These are phyloP conservation scores for Aplysina aerophoba DNA, from an alignment of 37 sponge, comb jelly and placozoan genomes.

Conservation along the genomic window DNA sequence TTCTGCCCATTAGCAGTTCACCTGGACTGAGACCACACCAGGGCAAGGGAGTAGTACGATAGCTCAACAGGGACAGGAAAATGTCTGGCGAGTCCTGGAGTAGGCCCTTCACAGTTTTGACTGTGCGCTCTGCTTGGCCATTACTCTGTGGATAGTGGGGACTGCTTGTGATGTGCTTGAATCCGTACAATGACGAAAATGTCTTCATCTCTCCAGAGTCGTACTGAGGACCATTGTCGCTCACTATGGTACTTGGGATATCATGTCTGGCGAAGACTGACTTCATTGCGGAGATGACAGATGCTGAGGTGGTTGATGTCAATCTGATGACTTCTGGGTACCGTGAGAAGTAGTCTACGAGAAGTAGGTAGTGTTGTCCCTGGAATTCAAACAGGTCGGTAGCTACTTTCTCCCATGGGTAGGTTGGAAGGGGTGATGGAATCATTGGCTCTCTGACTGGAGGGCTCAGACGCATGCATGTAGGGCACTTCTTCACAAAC, in stretches of 20 bases:
- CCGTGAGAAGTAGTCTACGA: conserved; percentile 21
- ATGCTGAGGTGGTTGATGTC: not conserved
- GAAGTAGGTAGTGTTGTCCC: conserved; percentile 1
- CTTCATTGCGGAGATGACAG: conserved; percentile 19
- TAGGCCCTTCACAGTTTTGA: conserved; percentile 26
- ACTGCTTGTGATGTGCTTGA: conserved; percentile 51
- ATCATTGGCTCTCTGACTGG: not conserved
- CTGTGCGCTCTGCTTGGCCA: conserved; percentile 31
- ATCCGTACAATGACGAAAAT: conserved; percentile 56
- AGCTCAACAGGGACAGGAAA: not conserved
- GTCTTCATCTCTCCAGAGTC: conserved; percentile 17
- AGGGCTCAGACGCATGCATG: not conserved
- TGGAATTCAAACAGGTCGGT: conserved; percentile 1
- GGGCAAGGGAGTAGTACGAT: conserved; percentile 34
- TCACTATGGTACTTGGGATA: conserved; percentile 43
- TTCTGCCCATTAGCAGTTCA: conserved; percentile 24
- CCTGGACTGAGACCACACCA: conserved; percentile 29
- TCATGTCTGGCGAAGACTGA: conserved; percentile 63
- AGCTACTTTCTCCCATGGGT: not conserved
- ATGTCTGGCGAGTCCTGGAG: not conserved
- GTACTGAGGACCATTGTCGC: conserved; percentile 73
- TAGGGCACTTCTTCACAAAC: not conserved
- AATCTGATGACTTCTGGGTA: not conserved
- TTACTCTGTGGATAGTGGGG: conserved; percentile 45
- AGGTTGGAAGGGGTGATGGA: not conserved